Conservation (phyloP, 2,888 invertebrate species). For the Zele albiditarsus region DNA sequence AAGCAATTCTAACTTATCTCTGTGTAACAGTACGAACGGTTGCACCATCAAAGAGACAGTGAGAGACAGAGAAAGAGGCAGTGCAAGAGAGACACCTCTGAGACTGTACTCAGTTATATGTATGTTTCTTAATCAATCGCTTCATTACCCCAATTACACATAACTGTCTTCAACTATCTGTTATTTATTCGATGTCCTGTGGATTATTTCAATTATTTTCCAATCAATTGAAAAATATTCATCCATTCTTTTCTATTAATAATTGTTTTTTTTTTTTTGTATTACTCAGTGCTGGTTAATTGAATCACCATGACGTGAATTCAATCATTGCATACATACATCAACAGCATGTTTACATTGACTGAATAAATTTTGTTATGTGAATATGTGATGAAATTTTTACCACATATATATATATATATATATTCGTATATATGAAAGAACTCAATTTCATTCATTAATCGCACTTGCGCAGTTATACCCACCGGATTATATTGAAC, state of each 20-base stretch:
- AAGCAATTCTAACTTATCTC: conserved; percentile 23
- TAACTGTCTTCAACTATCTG: neutral
- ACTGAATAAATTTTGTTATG: neutral
- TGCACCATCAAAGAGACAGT: neutral
- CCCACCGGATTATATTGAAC: neutral
- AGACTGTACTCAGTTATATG: neutral
- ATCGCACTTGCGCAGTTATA: neutral
- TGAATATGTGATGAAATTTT: neutral
- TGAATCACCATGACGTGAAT: neutral
- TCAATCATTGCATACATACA: neutral
- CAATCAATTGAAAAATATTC: too few species aligned
- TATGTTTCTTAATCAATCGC: neutral
- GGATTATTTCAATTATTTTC: neutral
- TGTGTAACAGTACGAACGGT: neutral
- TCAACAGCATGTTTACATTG: neutral
- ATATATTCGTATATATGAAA: neutral
- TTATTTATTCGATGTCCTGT: neutral
- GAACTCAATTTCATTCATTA: neutral
- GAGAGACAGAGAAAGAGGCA: neutral
- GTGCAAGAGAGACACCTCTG: neutral
- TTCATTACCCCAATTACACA: neutral
- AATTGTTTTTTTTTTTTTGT: neutral
- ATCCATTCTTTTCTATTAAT: neutral
- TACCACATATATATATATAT: neutral
- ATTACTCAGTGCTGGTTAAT: neutral